Conservation (phyloP, 2,797 vertebrate genomes). For the Neosalanx taihuensis region DNA sequence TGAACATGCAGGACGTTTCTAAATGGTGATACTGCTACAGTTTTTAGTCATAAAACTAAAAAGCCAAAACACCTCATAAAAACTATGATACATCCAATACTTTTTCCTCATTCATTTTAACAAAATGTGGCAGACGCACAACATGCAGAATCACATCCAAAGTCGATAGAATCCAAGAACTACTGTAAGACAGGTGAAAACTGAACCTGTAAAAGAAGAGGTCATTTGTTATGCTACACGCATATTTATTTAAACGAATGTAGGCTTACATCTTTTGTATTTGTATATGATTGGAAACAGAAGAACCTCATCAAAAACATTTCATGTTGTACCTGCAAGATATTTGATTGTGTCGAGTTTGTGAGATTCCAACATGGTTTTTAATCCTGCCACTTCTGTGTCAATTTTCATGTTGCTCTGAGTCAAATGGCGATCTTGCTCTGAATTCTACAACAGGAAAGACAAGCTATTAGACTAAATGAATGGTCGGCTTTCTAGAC, state of each 20-base stretch:
- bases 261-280: too few species aligned
- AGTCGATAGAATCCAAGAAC: constrained; percentile 94
- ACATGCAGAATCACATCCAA: constrained; percentile 75
- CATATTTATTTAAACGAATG: too few species aligned
- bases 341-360: constrained; percentile 98
- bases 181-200: constrained; percentile 96
- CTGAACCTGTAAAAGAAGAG: constrained; percentile 78
- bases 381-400: constrained; percentile 92
- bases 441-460: constrained; percentile 73
- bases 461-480: constrained; percentile 1
- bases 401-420: constrained; percentile 93
- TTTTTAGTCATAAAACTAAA: too few species aligned
- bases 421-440: constrained; percentile 86
- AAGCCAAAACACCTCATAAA: too few species aligned
- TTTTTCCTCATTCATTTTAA: neutral
- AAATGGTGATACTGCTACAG: too few species aligned
- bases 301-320: neutral
- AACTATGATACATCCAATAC: neutral
- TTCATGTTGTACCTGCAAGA: constrained; percentile 83
- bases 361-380: constrained; percentile 93
- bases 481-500: too few species aligned
- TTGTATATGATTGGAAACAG: neutral
- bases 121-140: neutral
- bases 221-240: constrained; percentile 5
- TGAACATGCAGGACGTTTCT: too few species aligned